Evolutionary conservation across 2,113 vertebrate species (phyloP), one percentile per base, ranked within the genome.

Genomic region (Takifugu bimaculatus): DNA sequence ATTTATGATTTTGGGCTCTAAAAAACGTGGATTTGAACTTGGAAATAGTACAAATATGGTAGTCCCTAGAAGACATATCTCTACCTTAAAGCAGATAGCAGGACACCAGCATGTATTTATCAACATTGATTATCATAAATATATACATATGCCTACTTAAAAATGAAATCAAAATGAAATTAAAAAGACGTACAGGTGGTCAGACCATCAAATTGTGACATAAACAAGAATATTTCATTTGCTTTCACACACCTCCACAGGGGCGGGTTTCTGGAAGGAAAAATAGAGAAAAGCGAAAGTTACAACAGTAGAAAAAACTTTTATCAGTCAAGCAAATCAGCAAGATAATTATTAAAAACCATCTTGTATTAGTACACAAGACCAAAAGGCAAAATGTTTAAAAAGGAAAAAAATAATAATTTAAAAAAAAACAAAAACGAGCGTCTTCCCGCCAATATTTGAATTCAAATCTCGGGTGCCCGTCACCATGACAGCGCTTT

Each of bases 401-500:
- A 14, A 47, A 47, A 4, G 4, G 14, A 14, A 48, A 48, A 12
- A 15, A 5, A 2, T n/a, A n/a, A 48, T 3, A 48, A 48, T 10
- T 3, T 25, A 5, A 49, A 49, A 49, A 6, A 20, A 55, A 13
- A 2, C n/a, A 63, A 26, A 26, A 43, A 15, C 13, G 27, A 14
- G 43, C 20, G 15, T n/a, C 5, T 84, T 92, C 88, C 88, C 90
- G 89, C 91, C 68, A 82, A 77, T 85, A 87, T 92, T 92, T 89
- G 88, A 92, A 92, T 92, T 92, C 88, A 89, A 92, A 92, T 68
- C 6, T 11, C 28, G 45, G 43, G 80, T 39, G 73, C 44, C 70
- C 9, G 75, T 83, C 71, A 71, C 79, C 57, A 66, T 81, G 80
- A 78, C 77, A 78, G 29, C 70, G 54, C 26, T 26, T 87, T 89